These are phyloP conservation scores for Phalloptychus januarius DNA, from an alignment of 2,797 vertebrate species.

Conservation along the genomic window DNA sequence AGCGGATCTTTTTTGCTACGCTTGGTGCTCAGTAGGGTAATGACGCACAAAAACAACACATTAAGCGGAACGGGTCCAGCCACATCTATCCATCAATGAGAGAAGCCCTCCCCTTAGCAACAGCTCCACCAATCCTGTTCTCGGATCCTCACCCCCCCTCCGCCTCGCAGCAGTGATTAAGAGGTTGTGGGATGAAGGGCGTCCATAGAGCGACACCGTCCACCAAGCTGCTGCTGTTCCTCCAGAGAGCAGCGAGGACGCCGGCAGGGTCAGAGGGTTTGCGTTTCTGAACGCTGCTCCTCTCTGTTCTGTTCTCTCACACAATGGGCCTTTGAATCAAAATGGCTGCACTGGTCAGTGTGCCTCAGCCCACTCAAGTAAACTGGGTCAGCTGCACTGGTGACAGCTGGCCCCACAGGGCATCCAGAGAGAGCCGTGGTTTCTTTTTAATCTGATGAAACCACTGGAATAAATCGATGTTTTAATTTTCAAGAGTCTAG, in stretches of 20 bases:
- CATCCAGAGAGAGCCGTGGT: background rate
- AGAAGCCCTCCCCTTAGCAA: constrained; percentile 76
- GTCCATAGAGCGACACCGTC: constrained; percentile 43
- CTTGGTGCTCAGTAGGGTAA: background rate
- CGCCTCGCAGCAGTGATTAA: constrained; percentile 61
- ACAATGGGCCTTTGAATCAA: constrained; percentile 61
- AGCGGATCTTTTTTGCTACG: background rate
- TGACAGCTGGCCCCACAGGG: constrained; percentile 60
- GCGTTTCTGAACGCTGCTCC: constrained; percentile 39
- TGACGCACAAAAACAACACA: background rate
- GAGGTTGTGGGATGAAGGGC: constrained; percentile 49
- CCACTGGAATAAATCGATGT: background rate
- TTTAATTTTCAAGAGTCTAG: background rate
- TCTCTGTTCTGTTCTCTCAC: constrained; percentile 41
- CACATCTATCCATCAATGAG: constrained; percentile 33
- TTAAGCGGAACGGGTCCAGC: background rate
- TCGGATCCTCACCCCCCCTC: constrained; percentile 2
- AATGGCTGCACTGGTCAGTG: constrained; percentile 68
- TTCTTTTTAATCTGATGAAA: constrained; percentile 3
- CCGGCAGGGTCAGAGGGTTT: constrained; percentile 35
- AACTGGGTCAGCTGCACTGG: constrained; percentile 71
- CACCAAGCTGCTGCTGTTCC: constrained; percentile 28
- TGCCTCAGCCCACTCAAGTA: constrained; percentile 60
- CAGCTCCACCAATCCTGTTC: constrained; percentile 68
- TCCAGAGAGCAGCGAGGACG: constrained; percentile 18